Base-by-base conservation (phyloP, 2,888 invertebrate genomes). In the Cistogaster globosa region DNA sequence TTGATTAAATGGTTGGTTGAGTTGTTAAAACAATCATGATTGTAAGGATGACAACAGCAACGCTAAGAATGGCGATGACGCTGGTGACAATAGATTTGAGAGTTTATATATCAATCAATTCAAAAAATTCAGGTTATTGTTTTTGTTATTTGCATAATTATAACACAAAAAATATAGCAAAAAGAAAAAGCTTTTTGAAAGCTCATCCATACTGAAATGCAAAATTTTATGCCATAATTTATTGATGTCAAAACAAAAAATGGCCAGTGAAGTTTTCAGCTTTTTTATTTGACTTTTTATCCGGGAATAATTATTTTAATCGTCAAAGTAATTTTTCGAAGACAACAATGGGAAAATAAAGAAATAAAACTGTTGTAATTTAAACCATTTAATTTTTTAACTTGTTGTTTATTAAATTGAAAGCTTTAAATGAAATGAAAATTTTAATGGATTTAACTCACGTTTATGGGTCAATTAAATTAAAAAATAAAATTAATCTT, bases 151-250 rank as follows among this genome's bases (percentile, higher is more conserved):
- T 77, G 38, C 67, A 77, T 60, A 77, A 60, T n/a, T n/a, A n/a
- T 18, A 60, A 26, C 2, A 57, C n/a, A 45, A n/a, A 76, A 67
- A 51, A 67, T 18, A 20, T 0, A 7, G 12, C 16, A 20, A 14
- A 63, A 16, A 22, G 2, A 22, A 22, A 63, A 51, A 45, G 20
- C 0, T 3, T 8, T 36, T 53, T 32, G 12, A 7, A 75, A 67
- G 51, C 51, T 67, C 60, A 67, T 74, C 74, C 67, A 58, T 16
- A 67, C 60, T 67, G 58, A 80, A 80, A 65, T 80, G 51, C 60
- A 72, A 67, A 72, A 65, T 65, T 79, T 45, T 45, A 67, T 76
- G 26, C 32, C 65, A 76, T 67, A 42, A 75, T 63, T 75, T 42
- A 0, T 18, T 57, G 42, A 4, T 58, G 14, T 36, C 48, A 9